Evolutionary conservation across 2,797 vertebrate species (phyloP), one percentile per base, ranked within the genome.

Genomic region (Phoeniculus purpureus): DNA sequence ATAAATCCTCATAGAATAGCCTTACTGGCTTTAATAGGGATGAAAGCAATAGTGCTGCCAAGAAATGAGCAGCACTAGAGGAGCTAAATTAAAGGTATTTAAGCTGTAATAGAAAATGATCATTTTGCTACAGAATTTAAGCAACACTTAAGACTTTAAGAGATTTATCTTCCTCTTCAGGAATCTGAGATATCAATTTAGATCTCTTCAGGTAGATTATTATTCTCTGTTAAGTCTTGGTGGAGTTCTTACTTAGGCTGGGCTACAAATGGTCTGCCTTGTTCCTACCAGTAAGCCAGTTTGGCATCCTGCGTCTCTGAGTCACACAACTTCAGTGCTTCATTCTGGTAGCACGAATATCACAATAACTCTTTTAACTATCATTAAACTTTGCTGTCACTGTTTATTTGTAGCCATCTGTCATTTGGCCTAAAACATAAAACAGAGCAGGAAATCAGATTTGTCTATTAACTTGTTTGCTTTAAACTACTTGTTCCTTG

Each of bases 11-110:
- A 65, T 4, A 55, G 89, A 88, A 92, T 27, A 67, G 61, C 48
- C 58, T 92, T 76, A 86, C 1, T 79, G 54, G 68, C 75, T 95
- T 77, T 84, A 90, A 72, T 27, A 77, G 65, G 74, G 80, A 91
- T 93, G 89, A 91, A 79, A 92, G 89, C 77, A 93, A 66, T 40
- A 91, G 88, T 6, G 31, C 54, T 74, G 74, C 52, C 83, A 86
- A 90, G 78, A 79, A 93, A 85, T 12, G 20, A 92, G 61, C 37
- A 67, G 58, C 3, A 5, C 43, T 76, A 48, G 50, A 37, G 83
- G 81, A 58, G 34, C 45, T 64, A 66, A 60, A 31, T 51, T 56
- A 47, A 70, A 92, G 83, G 65, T 71, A 55, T 86, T 86, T 55
- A 67, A 76, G 45, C 19, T 70, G 60, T 12, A 58, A 73, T 11